Conservation (phyloP, 2,113 vertebrate genomes). For the Columba livia region DNA sequence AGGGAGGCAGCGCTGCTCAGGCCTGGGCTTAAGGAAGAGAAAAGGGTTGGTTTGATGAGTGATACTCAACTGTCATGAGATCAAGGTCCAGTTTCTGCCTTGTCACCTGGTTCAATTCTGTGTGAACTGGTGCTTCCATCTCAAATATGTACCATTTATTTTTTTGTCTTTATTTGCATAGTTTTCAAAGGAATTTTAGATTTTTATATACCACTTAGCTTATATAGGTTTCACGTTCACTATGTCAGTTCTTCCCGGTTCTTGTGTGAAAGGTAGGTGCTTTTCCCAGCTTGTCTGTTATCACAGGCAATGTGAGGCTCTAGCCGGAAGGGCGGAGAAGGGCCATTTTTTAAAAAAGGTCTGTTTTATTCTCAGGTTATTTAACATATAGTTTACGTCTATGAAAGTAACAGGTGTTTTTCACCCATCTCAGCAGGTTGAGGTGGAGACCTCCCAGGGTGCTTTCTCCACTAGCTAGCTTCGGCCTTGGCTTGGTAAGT, state of each 20-base stretch:
- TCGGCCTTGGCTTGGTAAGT: background rate
- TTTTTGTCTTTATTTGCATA: background rate
- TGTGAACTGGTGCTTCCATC: background rate
- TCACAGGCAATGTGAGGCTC: background rate
- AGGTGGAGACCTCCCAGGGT: background rate
- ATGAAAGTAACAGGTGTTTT: background rate
- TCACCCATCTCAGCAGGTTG: background rate
- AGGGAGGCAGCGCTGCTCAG: background rate
- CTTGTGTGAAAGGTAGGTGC: background rate
- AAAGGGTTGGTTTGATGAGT: background rate
- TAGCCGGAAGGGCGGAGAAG: background rate
- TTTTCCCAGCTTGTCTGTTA: background rate
- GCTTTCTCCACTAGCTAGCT: background rate
- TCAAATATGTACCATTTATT: background rate
- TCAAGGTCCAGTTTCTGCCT: background rate
- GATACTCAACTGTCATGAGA: background rate
- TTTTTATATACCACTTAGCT: background rate
- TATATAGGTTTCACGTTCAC: background rate
- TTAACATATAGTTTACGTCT: accelerated
- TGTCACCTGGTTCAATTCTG: background rate
- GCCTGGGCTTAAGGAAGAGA: background rate
- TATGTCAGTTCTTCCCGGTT: background rate
- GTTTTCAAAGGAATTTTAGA: background rate
- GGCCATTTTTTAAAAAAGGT: background rate
- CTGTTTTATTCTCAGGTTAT: background rate